Base-by-base conservation (phyloP, 2,797 vertebrate genomes). In the Sarcoramphus papa region DNA sequence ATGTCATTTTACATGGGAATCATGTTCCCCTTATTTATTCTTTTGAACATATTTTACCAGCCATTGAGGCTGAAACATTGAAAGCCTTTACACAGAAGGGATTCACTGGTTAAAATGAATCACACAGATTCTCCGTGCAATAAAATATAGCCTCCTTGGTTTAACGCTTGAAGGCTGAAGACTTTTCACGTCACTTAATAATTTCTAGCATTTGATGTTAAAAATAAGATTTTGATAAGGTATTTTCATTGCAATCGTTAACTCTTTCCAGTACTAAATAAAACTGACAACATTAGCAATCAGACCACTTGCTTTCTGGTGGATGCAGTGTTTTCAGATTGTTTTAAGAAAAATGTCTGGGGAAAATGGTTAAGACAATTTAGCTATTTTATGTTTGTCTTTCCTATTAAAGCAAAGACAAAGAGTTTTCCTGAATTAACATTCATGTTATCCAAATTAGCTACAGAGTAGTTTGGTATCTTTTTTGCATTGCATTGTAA, bases 11-110 rank as follows among this genome's bases (percentile, higher is more conserved):
- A 90, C 82, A 75, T 91, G 92, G 97, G 91, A 96, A 94, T 97
- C 90, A 45, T 92, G 88, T 96, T 97, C 92, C 88, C 70, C 76
- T 97, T 97, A 94, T 97, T 97, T 97, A 95, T 98, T 97, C 95
- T 93, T 97, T 97, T 95, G 95, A 97, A 95, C 86, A 64, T 96
- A 93, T 97, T 97, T 98, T 97, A 92, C 80, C 91, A 96, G 85
- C 75, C 88, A 95, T 79, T 95, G 95, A 98, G 84, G 85, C 93
- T 92, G 93, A 97, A 97, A 96, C 95, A 96, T 23, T 92, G 96
- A 81, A 96, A 96, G 64, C 85, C 92, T 96, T 94, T 97, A 88
- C 96, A 93, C 86, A 87, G 90, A 95, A 85, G 77, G 85, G 73
- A 91, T 95, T 95, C 92, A 78, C 93, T 95, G 59, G 90, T 96